These are phyloP conservation scores for Pristionchus arcanus DNA, from an alignment of 2,888 invertebrate species.

Conservation along the genomic window DNA sequence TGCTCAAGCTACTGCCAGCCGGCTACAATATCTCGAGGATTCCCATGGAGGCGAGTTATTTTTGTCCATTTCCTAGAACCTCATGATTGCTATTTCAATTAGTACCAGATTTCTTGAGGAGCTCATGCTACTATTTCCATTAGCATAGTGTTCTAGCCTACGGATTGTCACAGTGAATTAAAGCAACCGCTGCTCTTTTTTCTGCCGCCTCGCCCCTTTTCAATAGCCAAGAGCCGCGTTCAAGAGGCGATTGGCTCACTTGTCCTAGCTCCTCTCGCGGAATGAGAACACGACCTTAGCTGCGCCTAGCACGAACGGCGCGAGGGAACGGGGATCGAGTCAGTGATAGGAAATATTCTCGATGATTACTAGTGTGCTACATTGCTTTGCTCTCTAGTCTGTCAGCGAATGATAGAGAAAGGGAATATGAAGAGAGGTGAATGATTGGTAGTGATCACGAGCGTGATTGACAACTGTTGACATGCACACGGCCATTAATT, in stretches of 20 bases:
- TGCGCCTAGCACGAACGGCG: conserved; percentile 4
- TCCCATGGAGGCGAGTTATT: conserved; percentile 58
- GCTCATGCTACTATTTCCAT: no score
- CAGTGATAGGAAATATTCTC: conserved; percentile 20
- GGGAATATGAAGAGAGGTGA: no score
- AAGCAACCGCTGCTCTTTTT: background rate
- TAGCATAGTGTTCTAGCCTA: no score
- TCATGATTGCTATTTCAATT: no score
- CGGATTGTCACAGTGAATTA: no score
- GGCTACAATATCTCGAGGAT: conserved; percentile 69
- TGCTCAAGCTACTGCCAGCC: conserved; percentile 67
- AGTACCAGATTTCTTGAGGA: no score
- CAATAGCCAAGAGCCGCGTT: background rate
- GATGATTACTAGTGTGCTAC: no score
- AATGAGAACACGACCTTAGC: conserved; percentile 9
- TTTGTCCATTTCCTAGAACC: background rate
- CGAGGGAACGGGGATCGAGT: background rate
- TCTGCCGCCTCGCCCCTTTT: background rate
- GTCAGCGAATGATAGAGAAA: no score
- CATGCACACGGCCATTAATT: background rate
- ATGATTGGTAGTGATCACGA: background rate
- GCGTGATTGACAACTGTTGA: background rate
- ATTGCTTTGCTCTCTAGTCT: no score
- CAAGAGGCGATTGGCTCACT: conserved; percentile 40
- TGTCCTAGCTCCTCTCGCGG: background rate